A percentile compares a stretch with the other conserved stretches of the same genome.
phyloP scores from a whole-genome alignment of 2,888 invertebrate species.

The Trichogramma evanescens region DNA sequence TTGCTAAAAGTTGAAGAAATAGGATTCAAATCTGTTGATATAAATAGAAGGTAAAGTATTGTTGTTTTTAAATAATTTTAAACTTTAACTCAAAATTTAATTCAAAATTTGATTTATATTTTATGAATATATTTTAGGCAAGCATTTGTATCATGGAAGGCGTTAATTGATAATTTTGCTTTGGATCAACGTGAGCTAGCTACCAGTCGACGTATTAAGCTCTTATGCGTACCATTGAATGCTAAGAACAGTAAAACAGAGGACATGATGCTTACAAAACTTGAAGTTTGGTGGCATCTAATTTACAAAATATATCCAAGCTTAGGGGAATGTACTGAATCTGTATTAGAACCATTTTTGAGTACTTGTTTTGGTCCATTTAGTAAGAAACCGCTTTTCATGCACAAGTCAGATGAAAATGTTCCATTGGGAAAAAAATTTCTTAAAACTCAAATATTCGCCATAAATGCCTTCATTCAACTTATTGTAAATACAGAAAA shows the following conservation, averaged over 20 bases:
- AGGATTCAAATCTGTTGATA: conserved; percentile 61
- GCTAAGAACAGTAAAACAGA: conserved; percentile 66
- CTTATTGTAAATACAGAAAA: conserved; percentile 32
- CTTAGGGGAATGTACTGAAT: conserved; percentile 50
- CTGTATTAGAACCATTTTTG: conserved; percentile 56
- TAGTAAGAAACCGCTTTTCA: conserved; percentile 35
- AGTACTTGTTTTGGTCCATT: conserved; percentile 61
- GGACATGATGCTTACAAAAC: conserved; percentile 59
- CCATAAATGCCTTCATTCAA: conserved; percentile 39
- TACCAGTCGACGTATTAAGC: conserved; percentile 59
- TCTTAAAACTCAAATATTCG: conserved; percentile 34
- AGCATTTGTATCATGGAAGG: conserved; percentile 45
- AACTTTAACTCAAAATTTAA: not conserved
- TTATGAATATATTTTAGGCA: conserved; percentile 36
- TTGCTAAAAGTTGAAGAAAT: conserved; percentile 65
- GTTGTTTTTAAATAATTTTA: conserved; percentile 47
- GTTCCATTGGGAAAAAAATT: conserved; percentile 42
- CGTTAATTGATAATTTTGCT: conserved; percentile 60
- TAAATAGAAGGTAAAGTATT: conserved; percentile 36
- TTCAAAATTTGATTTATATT: not conserved
- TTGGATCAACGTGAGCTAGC: conserved; percentile 52
- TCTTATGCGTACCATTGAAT: conserved; percentile 64
- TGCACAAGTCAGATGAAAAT: conserved; percentile 30
- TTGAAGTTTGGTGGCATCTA: conserved; percentile 68
- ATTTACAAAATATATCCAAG: conserved; percentile 53